Evolutionary conservation across 35 echinoderm and acorn worm genomes (phyloP).

Genomic region (Heliocidaris erythrogramma): DNA sequence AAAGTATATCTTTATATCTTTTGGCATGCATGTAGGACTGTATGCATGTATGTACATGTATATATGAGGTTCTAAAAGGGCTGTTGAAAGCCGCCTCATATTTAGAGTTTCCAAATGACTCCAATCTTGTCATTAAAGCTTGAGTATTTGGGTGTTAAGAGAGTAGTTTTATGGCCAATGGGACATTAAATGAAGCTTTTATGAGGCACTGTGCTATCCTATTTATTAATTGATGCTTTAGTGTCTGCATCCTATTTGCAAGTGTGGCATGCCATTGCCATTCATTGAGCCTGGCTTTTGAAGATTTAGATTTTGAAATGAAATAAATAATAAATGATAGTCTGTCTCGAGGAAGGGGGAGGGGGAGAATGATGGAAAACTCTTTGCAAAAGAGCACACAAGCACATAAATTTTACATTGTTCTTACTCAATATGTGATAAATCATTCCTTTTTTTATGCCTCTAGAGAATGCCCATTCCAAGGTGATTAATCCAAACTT

Average conservation of each 20-base stretch:
- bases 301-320: neutral
- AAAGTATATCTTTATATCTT: neutral
- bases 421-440: too few species aligned
- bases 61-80: too few species aligned
- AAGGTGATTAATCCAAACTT: too few species aligned
- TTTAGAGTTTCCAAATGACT: neutral
- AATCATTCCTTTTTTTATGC: too few species aligned
- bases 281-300: neutral
- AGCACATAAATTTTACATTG: too few species aligned
- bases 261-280: neutral
- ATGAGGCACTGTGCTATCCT: neutral
- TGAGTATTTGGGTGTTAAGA: neutral
- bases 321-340: neutral
- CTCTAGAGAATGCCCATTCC: too few species aligned
- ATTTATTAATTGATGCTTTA: neutral
- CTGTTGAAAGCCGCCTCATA: neutral
- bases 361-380: too few species aligned
- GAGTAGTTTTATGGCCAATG: neutral
- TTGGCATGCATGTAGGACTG: too few species aligned
- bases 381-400: too few species aligned
- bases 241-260: neutral
- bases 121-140: neutral
- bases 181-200: neutral
- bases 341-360: too few species aligned
- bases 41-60: too few species aligned